A percentile compares a stretch with the other conserved stretches of the same genome.
phyloP scores from a whole-genome alignment of 1,140 invertebrate genomes.

The Nebria ingens region DNA sequence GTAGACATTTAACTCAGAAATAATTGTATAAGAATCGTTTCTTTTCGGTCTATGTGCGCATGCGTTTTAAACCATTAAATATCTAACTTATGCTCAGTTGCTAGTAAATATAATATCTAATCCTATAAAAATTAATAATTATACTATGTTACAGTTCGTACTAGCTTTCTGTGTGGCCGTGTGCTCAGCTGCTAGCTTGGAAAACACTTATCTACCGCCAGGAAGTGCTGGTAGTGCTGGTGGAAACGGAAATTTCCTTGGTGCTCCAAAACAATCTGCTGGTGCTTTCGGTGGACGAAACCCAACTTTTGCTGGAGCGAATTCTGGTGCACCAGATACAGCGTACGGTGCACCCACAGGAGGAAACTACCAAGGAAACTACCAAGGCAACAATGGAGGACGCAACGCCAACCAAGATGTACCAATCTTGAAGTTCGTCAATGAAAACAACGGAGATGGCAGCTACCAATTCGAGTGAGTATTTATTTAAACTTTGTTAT shows the following conservation, averaged over 20 bases:
- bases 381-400: conserved; percentile 4
- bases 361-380: conserved; percentile 7
- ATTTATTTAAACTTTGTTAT: conserved; percentile 1
- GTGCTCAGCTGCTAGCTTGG: conserved; percentile 35
- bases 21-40: too few species aligned
- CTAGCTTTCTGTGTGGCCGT: conserved; percentile 9
- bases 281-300: conserved; percentile 12
- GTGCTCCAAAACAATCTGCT: conserved; percentile 24
- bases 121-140: not conserved
- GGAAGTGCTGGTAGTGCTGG: conserved; percentile 41
- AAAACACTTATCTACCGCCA: conserved; percentile 51
- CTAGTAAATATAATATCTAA: not conserved
- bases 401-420: conserved; percentile 14
- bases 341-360: not conserved
- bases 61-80: too few species aligned
- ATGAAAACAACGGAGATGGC: conserved; percentile 32
- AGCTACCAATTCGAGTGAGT: conserved; percentile 27
- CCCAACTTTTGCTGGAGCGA: not conserved
- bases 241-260: conserved; percentile 36
- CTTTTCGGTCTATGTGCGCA: too few species aligned
- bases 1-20: too few species aligned
- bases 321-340: not conserved
- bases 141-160: conserved; percentile 13
- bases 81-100: too few species aligned
- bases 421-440: conserved; percentile 22